Conservation (phyloP, 2,113 vertebrate genomes). For the Sterrhoptilus dennistouni region DNA sequence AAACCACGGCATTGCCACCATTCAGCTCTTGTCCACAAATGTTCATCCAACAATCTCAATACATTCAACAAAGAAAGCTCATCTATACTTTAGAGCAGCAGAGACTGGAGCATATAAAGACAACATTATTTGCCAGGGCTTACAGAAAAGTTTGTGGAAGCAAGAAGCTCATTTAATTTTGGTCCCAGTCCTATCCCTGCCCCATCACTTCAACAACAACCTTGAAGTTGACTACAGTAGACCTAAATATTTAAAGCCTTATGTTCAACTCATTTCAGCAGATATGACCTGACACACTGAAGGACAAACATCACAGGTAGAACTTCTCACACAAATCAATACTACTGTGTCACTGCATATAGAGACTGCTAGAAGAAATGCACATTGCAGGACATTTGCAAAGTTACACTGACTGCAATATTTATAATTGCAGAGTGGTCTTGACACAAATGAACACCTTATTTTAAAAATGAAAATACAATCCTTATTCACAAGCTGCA, state of each 20-base stretch:
- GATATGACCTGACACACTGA: not conserved
- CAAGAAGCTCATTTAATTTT: not conserved
- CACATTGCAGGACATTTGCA: not conserved
- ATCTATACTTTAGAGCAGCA: not conserved
- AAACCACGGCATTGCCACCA: not conserved
- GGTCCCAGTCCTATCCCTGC: not conserved
- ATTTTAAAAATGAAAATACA: not conserved
- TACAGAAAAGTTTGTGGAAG: not conserved
- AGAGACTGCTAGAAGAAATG: not conserved
- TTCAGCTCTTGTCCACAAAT: not conserved
- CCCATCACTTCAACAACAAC: not conserved
- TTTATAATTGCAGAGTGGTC: not conserved
- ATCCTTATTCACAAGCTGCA: not conserved
- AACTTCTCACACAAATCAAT: constrained; percentile 2
- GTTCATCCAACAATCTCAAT: not conserved
- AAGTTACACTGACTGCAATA: constrained; percentile 21
- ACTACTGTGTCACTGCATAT: not conserved
- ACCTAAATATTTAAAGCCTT: constrained; percentile 14
- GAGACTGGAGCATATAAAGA: not conserved
- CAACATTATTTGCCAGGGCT: not conserved
- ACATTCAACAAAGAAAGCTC: not conserved
- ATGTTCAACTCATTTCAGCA: not conserved
- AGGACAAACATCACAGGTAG: constrained; percentile 17
- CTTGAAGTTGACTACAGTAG: not conserved
- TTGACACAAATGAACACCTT: not conserved